These are phyloP conservation scores for Galerucella pusilla DNA, from an alignment of 2,888 invertebrate genomes.

Conservation along the genomic window DNA sequence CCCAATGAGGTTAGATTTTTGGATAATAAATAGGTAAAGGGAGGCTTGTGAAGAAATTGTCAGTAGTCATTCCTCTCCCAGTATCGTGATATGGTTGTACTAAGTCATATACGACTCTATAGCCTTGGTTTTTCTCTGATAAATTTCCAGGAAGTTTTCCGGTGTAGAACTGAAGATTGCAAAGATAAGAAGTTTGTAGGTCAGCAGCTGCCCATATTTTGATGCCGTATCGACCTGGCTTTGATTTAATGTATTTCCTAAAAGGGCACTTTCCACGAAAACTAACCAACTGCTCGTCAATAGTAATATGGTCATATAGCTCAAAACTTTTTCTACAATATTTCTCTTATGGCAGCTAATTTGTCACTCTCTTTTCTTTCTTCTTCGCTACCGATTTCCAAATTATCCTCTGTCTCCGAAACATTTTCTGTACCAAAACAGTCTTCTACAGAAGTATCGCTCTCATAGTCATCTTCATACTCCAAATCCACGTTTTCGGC, in stretches of 20 bases:
- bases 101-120: constrained; percentile 37
- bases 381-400: constrained; percentile 29
- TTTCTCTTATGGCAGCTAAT: constrained; percentile 33
- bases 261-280: constrained; percentile 44
- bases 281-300: constrained; percentile 43
- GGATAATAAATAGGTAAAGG: constrained; percentile 28
- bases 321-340: constrained; percentile 35
- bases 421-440: constrained; percentile 20
- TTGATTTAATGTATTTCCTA: constrained; percentile 45
- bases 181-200: constrained; percentile 41
- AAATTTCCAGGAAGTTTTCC: constrained; percentile 33
- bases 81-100: constrained; percentile 27
- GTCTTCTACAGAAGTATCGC: constrained; percentile 12
- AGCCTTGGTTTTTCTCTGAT: constrained; percentile 40
- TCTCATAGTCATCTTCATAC: constrained; percentile 14
- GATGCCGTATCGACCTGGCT: constrained; percentile 41
- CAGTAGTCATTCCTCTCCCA: constrained; percentile 40
- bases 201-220: constrained; percentile 47
- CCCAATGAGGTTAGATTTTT: constrained; percentile 38
- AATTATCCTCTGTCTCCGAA: constrained; percentile 21
- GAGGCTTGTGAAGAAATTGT: constrained; percentile 36
- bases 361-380: constrained; percentile 36
- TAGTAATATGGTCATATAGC: constrained; percentile 41
- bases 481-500: constrained; percentile 15
- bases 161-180: constrained; percentile 45